Base-by-base conservation (phyloP, 2,888 invertebrate species). In the Amphipoea oculea region DNA sequence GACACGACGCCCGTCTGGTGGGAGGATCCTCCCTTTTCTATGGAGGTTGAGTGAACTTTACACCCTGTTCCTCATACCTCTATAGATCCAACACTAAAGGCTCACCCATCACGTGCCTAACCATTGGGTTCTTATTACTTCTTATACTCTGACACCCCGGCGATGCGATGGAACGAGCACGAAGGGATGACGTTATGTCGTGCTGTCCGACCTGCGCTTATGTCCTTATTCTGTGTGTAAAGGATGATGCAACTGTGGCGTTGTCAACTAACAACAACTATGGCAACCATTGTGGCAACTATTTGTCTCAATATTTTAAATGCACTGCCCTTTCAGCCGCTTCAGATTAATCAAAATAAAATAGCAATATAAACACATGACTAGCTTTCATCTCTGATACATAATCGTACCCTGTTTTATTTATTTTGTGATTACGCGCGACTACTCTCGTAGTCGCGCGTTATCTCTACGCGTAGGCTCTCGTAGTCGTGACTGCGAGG, bases 311-410 rank as follows among this genome's bases (percentile, higher is more conserved):
- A 54, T 20, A 54, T 54, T 54, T 54, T 20, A 54, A 54, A 54
- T 45, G 20, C 54, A 54, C 54, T 54, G 54, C 54, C 54, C 3
- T 6, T 54, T 20, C 6, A 20, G 2, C 54, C 20, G 51, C 96
- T 96, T 96, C 42, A 42, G 9, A 0, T 42, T 42, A 42, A 42
- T 42, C 9, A 42, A 42, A 42, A 45, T 45, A 11, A 45, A 45
- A 45, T 42, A 42, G 42, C 42, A 42, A 42, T 42, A 45, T 45
- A 45, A 45, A 45, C 45, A 45, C 11, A 45, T 45, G 9, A 45
- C 1, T 45, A 45, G 96, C 93, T 96, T 96, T 96, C 96, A 96
- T 96, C 92, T 93, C 94, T 93, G 95, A 96, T 94, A 93, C 89
- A 90, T 89, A 90, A 90, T 91, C 91, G 68, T 86, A 89, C 82